A percentile compares a stretch with the other conserved stretches of the same genome.
Evolutionary conservation across 2,113 vertebrate genomes (phyloP).

Genomic region (Gracilinanus agilis): DNA sequence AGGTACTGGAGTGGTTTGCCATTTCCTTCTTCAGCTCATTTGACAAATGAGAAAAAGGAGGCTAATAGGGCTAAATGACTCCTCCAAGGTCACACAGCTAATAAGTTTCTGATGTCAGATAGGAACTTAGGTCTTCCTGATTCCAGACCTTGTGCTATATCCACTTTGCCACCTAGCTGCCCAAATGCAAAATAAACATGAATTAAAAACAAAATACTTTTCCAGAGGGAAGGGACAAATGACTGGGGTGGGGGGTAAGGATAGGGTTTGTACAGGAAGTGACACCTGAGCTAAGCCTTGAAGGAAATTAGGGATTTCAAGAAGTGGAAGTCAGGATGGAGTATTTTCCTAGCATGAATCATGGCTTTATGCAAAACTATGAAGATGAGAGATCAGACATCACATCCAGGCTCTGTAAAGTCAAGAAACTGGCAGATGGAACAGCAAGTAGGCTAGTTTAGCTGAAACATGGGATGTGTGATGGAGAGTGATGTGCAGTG

Average conservation of each 20-base stretch:
- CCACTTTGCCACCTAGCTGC: no score
- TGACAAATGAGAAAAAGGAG: no score
- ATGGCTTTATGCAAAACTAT: not conserved
- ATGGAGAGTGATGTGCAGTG: not conserved
- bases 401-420: not conserved
- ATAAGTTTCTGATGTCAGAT: no score
- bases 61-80: no score
- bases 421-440: not conserved
- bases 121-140: no score
- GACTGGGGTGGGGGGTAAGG: not conserved
- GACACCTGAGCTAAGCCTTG: not conserved
- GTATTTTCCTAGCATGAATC: not conserved
- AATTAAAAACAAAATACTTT: not conserved
- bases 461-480: not conserved
- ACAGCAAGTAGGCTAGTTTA: not conserved
- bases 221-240: not conserved
- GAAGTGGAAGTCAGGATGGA: not conserved
- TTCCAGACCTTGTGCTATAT: no score
- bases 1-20: no score
- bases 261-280: not conserved
- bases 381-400: not conserved
- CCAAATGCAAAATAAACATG: not conserved
- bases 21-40: no score
- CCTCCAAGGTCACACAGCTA: no score
- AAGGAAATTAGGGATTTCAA: not conserved